A percentile compares a stretch with the other conserved stretches of the same genome.
phyloP scores from a whole-genome alignment of 2,113 vertebrate species.

The Gadus chalcogrammus region DNA sequence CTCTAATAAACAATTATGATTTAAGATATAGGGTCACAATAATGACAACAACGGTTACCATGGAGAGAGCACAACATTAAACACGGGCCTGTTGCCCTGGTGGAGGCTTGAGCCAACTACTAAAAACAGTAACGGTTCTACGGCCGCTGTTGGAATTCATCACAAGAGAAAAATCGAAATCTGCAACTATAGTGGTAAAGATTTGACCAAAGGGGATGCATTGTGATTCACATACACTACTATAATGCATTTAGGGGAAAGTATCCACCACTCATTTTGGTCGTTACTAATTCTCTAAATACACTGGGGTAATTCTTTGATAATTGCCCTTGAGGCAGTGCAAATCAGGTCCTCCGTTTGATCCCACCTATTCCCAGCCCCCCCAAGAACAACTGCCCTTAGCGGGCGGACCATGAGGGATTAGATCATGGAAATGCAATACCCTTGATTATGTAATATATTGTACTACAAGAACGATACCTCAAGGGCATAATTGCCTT shows the following conservation, averaged over 20 bases:
- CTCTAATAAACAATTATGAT: too few relatives aligned
- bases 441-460: conserved; percentile 53
- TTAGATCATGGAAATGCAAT: conserved; percentile 43
- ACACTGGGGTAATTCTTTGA: background rate
- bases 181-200: too few relatives aligned
- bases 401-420: conserved; percentile 33
- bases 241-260: too few relatives aligned
- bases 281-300: too few relatives aligned
- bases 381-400: conserved; percentile 27
- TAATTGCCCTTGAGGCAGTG: conserved; percentile 38
- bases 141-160: too few relatives aligned
- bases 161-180: too few relatives aligned
- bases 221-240: too few relatives aligned
- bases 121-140: conserved; percentile 19
- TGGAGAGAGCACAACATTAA: conserved; percentile 46
- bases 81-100: conserved; percentile 41
- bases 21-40: too few relatives aligned
- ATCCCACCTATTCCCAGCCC: conserved; percentile 41
- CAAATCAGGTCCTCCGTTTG: conserved; percentile 40
- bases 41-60: too few relatives aligned
- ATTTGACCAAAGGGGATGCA: too few relatives aligned
- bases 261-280: too few relatives aligned
- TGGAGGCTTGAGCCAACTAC: conserved; percentile 42
- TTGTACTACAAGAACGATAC: conserved; percentile 48
- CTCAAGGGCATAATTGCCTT: conserved; percentile 32